phyloP scores from a whole-genome alignment of 2,113 vertebrate species.

The Aptenodytes forsteri region DNA sequence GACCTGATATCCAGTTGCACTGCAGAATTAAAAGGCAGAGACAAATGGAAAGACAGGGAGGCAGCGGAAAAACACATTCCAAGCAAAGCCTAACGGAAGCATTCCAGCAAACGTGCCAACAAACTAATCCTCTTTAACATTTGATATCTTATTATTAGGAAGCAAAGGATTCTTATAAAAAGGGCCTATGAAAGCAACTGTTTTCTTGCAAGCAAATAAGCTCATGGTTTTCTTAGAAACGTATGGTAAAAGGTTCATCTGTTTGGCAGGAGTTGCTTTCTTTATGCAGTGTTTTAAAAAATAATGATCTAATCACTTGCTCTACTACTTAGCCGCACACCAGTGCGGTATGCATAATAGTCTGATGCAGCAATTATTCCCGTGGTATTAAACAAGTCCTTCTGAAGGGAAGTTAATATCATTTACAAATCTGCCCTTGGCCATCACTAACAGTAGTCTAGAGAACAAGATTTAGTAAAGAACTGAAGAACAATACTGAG shows the following conservation, averaged over 20 bases:
- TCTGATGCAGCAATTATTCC: background rate
- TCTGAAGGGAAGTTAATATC: background rate
- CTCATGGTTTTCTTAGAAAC: background rate
- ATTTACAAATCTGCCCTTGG: background rate
- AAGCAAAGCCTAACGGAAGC: background rate
- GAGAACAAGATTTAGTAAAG: background rate
- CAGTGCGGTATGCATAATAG: background rate
- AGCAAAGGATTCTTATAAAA: background rate
- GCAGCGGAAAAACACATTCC: background rate
- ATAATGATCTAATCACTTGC: background rate
- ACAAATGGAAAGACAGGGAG: background rate
- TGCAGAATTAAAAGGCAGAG: background rate
- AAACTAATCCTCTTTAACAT: background rate
- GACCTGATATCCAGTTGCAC: background rate
- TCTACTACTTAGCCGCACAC: fast-evolving
- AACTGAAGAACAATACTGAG: background rate
- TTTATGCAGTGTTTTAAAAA: background rate
- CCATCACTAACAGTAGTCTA: background rate
- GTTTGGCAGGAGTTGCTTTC: background rate
- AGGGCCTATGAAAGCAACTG: background rate
- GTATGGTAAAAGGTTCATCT: background rate
- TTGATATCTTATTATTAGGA: background rate
- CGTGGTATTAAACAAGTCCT: background rate
- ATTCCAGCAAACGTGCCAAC: background rate
- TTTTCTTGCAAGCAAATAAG: background rate